Evolutionary conservation across 2,888 invertebrate species (phyloP).

Genomic region (Pollenia labialis): DNA sequence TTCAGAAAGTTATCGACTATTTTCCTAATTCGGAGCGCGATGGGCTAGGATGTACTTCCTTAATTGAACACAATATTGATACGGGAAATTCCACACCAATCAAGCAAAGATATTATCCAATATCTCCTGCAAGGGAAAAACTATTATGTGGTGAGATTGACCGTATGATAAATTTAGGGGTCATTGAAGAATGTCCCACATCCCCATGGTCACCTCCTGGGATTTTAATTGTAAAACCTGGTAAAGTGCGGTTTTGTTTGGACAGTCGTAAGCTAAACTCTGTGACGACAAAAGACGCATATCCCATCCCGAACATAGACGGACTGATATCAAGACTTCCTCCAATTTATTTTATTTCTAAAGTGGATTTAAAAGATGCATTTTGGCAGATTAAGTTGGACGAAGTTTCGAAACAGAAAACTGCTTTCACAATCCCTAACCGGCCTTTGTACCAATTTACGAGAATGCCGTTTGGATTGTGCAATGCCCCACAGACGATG

Average conservation of each 20-base stretch:
- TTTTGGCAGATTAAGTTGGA: slow-evolving; percentile 25
- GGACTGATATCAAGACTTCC: slow-evolving; percentile 36
- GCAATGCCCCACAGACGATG: not conserved
- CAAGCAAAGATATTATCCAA: slow-evolving; percentile 28
- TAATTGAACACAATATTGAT: slow-evolving; percentile 31
- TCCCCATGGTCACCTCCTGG: slow-evolving; percentile 10
- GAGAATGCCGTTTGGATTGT: too few species aligned
- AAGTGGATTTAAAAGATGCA: not conserved
- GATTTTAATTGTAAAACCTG: not conserved
- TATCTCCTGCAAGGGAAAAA: slow-evolving; percentile 18
- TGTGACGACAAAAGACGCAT: not conserved
- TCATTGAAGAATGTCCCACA: slow-evolving; percentile 3
- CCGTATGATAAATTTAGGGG: slow-evolving; percentile 27
- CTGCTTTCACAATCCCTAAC: slow-evolving; percentile 34
- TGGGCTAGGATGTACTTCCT: slow-evolving; percentile 13
- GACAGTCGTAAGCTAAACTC: slow-evolving; percentile 15
- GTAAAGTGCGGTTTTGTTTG: slow-evolving; percentile 15
- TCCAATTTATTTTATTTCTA: slow-evolving; percentile 41
- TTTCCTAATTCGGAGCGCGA: slow-evolving; percentile 6
- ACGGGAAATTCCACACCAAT: slow-evolving; percentile 8
- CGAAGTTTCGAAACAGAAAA: slow-evolving; percentile 4
- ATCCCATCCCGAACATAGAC: slow-evolving; percentile 21
- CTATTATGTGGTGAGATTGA: slow-evolving; percentile 13
- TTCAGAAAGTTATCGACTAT: not conserved
- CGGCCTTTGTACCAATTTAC: not conserved